Evolutionary conservation across 2,113 vertebrate genomes (phyloP).

Genomic region (Amblyopsis rosae): DNA sequence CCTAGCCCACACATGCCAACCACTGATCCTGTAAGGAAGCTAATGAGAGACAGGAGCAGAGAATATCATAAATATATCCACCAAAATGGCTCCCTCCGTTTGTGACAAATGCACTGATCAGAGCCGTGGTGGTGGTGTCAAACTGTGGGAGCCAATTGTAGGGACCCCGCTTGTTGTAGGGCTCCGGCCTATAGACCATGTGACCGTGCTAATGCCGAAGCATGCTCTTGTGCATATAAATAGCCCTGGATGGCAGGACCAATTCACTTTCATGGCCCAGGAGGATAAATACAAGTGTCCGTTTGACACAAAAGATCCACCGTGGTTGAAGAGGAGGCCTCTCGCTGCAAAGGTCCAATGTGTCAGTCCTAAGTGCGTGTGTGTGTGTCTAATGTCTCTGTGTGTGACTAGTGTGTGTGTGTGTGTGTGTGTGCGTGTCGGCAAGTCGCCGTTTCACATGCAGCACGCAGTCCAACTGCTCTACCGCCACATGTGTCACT

Average conservation of each 20-base stretch:
- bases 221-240: conserved; percentile 75
- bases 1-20: too few relatives aligned
- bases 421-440: conserved; percentile 25
- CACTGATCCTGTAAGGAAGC: too few relatives aligned
- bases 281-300: conserved; percentile 66
- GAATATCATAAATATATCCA: too few relatives aligned
- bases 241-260: conserved; percentile 64
- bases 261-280: conserved; percentile 70
- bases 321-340: conserved; percentile 51
- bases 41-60: too few relatives aligned
- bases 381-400: conserved; percentile 21
- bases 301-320: conserved; percentile 65
- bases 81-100: neutral
- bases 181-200: conserved; percentile 45
- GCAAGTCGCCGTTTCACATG: conserved; percentile 21
- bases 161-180: conserved; percentile 33
- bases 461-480: conserved; percentile 11
- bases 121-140: conserved; percentile 1
- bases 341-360: conserved; percentile 38
- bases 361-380: conserved; percentile 45
- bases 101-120: neutral
- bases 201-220: conserved; percentile 65
- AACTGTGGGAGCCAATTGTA: conserved; percentile 28
- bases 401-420: conserved; percentile 9
- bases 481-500: conserved; percentile 45